These are phyloP conservation scores for Drosophila busckii DNA, from an alignment of 1,140 invertebrate genomes.

Conservation along the genomic window DNA sequence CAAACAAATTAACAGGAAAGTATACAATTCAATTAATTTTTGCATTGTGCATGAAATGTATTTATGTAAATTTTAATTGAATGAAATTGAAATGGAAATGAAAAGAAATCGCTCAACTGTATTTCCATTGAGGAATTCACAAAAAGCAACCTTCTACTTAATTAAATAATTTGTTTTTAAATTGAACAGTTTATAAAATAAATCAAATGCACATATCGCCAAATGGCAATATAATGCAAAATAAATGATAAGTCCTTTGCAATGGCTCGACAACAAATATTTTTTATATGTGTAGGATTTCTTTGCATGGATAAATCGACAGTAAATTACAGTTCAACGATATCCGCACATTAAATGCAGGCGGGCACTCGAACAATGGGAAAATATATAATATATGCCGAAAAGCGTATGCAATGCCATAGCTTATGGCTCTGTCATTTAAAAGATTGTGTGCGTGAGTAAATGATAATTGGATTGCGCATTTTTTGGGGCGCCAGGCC, in stretches of 20 bases:
- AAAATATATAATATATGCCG: no score
- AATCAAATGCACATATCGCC: no score
- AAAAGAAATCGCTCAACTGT: no score
- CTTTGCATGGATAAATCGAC: slow-evolving; percentile 14
- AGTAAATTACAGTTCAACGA: slow-evolving; percentile 46
- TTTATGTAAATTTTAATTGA: slow-evolving; percentile 4
- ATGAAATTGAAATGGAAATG: not conserved
- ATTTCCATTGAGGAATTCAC: no score
- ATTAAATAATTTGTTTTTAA: slow-evolving; percentile 24
- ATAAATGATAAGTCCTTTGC: no score
- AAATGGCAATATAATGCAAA: no score
- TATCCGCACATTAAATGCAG: slow-evolving; percentile 55
- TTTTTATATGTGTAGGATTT: not conserved
- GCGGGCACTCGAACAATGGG: slow-evolving; percentile 24
- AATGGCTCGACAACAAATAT: no score
- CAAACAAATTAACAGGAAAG: slow-evolving; percentile 6
- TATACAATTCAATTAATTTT: slow-evolving; percentile 19
- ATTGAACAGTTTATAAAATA: no score
- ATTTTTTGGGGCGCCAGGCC: not conserved
- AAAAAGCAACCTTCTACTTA: no score
- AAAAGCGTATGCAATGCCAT: no score
- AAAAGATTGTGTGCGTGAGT: slow-evolving; percentile 4
- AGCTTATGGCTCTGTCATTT: slow-evolving; percentile 19
- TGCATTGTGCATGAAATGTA: no score
- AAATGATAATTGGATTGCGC: slow-evolving; percentile 30